A percentile compares a stretch with the other conserved stretches of the same genome.
Conservation (phyloP, 2,888 invertebrate genomes). For the Drosophila greeni region DNA sequence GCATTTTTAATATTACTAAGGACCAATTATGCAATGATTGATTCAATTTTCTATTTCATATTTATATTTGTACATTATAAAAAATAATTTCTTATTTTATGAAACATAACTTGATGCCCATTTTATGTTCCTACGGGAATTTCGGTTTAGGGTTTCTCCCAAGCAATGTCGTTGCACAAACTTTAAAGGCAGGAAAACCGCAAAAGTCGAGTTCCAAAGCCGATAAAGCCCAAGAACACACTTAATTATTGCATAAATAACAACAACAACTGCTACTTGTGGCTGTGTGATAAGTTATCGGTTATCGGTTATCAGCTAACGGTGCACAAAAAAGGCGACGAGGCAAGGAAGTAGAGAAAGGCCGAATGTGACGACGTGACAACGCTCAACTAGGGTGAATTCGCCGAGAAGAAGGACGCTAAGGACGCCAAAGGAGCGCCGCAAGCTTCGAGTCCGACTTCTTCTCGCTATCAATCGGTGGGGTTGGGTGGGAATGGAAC, state of each 20-base stretch:
- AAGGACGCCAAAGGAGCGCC: conserved; percentile 1
- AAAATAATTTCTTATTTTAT: no score
- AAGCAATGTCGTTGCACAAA: conserved; percentile 7
- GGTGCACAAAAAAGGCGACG: conserved; percentile 10
- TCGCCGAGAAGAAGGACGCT: not conserved
- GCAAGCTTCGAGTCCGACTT: not conserved
- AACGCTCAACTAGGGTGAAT: conserved; percentile 21
- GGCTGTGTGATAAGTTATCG: conserved; percentile 27
- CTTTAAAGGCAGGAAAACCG: conserved; percentile 1
- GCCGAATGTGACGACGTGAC: conserved; percentile 45
- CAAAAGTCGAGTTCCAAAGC: not conserved
- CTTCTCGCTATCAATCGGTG: not conserved
- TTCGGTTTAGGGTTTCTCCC: not conserved
- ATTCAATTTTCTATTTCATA: not conserved
- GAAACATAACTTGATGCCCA: no score
- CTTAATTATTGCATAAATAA: conserved; percentile 54
- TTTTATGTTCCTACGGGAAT: not conserved
- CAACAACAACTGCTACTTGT: conserved; percentile 6
- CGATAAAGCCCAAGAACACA: conserved; percentile 44
- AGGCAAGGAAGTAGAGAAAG: conserved; percentile 41
- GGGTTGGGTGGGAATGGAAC: conserved; percentile 17
- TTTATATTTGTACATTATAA: not conserved
- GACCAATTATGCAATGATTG: no score
- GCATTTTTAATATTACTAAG: no score
- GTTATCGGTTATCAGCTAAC: conserved; percentile 34